Base-by-base conservation (phyloP, 2,113 vertebrate genomes). In the Redunca redunca region DNA sequence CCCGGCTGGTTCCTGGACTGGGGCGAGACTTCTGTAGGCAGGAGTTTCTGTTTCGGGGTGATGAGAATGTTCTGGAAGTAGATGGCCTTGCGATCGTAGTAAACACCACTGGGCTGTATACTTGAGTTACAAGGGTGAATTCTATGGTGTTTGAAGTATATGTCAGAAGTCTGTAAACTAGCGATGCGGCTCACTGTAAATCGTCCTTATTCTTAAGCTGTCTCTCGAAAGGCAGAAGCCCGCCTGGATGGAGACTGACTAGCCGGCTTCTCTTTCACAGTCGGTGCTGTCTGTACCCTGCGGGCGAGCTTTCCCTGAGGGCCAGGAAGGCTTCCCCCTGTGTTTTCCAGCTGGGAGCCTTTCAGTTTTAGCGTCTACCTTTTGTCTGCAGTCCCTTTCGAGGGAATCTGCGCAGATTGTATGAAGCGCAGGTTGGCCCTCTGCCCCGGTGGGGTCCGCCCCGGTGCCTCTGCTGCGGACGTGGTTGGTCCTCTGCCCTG, bases 401-500 rank as follows among this genome's bases (percentile, higher is more conserved):
- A 46, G 13, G 23, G 71, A 5, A 12, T 25, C 14, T 64, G 74
- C 50, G 74, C 6, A 7, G 48, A 15, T 6, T 9, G 3, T 28
- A 3, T 8, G n/a, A 43, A 46, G 33, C 14, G 8, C 3, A 1
- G 53, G 53, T 13, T 19, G 9, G 58, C 13, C n/a, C 46, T 16
- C 15, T 11, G 64, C 33, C 14, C 62, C 10, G 2, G 52, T 2
- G 12, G 71, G 62, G 7, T 17, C 62, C 16, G 4, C 30, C 60
- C 57, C 10, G 57, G 43, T 10, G 4, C 74, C 10, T 28, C 11
- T 50, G 60, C 50, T 15, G 48, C 4, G 19, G 16, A 30, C 4
- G 2, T 1, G 2, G n/a, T 2, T 6, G 30, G 46, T 5, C 48
- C 48, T n/a, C 55, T 23, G 30, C 64, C 28, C 36, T 7, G n/a